Evolutionary conservation across 2,888 invertebrate species (phyloP).

Genomic region (Callinectes sapidus): DNA sequence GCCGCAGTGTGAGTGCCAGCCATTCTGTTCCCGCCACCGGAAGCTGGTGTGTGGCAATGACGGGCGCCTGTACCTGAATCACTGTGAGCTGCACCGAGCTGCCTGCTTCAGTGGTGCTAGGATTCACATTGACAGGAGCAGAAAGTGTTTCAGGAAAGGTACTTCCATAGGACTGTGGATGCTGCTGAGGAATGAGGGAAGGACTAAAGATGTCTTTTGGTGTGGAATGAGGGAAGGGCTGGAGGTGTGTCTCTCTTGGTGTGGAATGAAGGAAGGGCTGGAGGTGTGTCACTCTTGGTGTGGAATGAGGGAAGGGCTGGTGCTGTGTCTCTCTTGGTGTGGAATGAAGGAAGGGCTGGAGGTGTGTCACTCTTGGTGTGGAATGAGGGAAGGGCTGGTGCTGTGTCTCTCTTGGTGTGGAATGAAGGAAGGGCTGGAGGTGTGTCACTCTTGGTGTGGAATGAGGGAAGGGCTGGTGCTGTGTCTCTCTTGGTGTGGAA

Average conservation of each 20-base stretch:
- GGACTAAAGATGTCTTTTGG: neutral
- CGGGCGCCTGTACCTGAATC: constrained; percentile 82
- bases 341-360: neutral
- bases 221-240: no score
- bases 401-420: no score
- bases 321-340: no score
- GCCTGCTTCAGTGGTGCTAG: constrained; percentile 80
- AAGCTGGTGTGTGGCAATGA: constrained; percentile 83
- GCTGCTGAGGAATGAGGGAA: neutral
- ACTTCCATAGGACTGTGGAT: neutral
- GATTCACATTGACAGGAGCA: constrained; percentile 75
- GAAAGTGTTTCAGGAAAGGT: constrained; percentile 70
- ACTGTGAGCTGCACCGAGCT: constrained; percentile 82
- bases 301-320: neutral
- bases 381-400: no score
- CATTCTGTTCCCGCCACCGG: constrained; percentile 75
- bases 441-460: neutral
- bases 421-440: neutral
- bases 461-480: no score
- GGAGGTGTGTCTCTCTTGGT: neutral
- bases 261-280: neutral
- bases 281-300: neutral
- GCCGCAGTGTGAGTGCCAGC: constrained; percentile 68
- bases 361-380: neutral
- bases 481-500: neutral